Evolutionary conservation across 1,140 invertebrate genomes (phyloP).

Genomic region (Phymastichus coffea): DNA sequence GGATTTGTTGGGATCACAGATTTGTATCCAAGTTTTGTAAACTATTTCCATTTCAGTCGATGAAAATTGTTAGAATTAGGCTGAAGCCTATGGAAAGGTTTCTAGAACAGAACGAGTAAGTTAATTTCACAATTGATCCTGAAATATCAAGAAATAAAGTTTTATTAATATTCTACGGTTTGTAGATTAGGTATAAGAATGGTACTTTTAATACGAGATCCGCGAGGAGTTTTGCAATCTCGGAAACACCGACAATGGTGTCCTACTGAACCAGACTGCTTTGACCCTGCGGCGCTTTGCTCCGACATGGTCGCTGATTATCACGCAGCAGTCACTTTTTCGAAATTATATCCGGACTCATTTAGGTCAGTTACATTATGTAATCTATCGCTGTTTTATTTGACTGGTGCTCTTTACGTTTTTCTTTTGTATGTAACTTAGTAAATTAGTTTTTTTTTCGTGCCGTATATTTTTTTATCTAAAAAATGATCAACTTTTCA

Average conservation of each 20-base stretch:
- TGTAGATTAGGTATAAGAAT: conserved; percentile 73
- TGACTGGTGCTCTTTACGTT: background rate
- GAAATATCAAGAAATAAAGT: conserved; percentile 4
- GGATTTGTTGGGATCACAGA: conserved; percentile 73
- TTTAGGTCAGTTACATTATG: conserved; percentile 70
- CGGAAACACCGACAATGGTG: conserved; percentile 83
- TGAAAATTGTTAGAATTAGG: conserved; percentile 80
- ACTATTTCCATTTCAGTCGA: conserved; percentile 83
- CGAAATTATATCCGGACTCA: conserved; percentile 67
- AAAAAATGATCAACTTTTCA: background rate
- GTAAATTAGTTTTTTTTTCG: background rate
- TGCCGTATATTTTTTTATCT: background rate
- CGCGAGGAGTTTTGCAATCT: conserved; percentile 82
- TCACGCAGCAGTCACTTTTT: conserved; percentile 68
- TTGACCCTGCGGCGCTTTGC: conserved; percentile 73
- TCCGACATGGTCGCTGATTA: conserved; percentile 81
- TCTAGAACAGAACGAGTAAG: conserved; percentile 71
- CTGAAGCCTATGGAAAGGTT: conserved; percentile 71
- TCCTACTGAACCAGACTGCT: conserved; percentile 77
- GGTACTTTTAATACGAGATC: conserved; percentile 78
- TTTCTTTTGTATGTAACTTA: background rate
- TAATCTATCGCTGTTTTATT: background rate
- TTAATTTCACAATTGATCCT: conserved; percentile 10
- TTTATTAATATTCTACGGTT: conserved; percentile 25
- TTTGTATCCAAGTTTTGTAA: conserved; percentile 78